These are phyloP conservation scores for Diaphora mendica DNA, from an alignment of 2,888 invertebrate species.

Conservation along the genomic window DNA sequence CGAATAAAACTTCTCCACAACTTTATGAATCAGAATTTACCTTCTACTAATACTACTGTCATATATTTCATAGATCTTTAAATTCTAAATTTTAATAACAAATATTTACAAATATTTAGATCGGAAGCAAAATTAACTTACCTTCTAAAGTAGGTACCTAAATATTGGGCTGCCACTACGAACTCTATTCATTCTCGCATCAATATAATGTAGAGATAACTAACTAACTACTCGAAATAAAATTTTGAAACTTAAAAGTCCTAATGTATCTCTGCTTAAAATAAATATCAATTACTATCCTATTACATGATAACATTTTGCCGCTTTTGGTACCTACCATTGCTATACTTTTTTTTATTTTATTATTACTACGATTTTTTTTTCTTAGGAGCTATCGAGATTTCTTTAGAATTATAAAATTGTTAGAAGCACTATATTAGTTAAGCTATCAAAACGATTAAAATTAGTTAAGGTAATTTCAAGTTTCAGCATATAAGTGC, in stretches of 20 bases:
- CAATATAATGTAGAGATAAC: neutral
- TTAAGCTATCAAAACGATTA: too few relatives aligned
- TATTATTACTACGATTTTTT: too few relatives aligned
- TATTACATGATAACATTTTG: too few relatives aligned
- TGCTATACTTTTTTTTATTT: too few relatives aligned
- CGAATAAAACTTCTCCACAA: conserved; percentile 7
- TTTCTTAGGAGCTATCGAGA: too few relatives aligned
- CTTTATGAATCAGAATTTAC: conserved; percentile 18
- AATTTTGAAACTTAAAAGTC: neutral
- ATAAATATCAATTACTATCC: too few relatives aligned
- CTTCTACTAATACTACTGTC: neutral
- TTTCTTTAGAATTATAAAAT: too few relatives aligned
- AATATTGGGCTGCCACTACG: neutral
- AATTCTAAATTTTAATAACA: neutral
- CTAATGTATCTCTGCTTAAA: too few relatives aligned
- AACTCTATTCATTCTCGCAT: neutral
- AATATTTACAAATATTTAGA: neutral
- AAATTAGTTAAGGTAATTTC: too few relatives aligned
- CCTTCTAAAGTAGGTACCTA: neutral
- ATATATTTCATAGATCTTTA: neutral
- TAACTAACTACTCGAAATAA: fast-evolving
- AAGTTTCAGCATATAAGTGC: too few relatives aligned
- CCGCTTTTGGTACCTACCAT: too few relatives aligned
- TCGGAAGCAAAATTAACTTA: neutral
- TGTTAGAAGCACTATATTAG: too few relatives aligned